phyloP scores from a whole-genome alignment of 2,888 invertebrate genomes.

The Selenia dentaria region DNA sequence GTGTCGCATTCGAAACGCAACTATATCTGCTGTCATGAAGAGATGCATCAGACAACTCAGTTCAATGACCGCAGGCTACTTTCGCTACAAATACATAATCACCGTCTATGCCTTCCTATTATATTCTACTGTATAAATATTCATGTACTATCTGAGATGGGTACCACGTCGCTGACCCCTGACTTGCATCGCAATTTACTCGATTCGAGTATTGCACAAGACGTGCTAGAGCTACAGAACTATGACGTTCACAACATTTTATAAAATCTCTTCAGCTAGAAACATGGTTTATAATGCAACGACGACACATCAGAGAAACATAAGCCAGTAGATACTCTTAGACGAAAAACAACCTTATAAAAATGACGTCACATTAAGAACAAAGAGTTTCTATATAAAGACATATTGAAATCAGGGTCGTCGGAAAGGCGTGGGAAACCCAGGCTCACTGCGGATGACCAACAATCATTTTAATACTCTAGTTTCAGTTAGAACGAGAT shows the following conservation, averaged over 20 bases:
- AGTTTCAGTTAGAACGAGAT: too few relatives aligned
- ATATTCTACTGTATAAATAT: constrained; percentile 25
- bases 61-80: constrained; percentile 64
- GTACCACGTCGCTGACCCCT: constrained; percentile 37
- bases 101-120: constrained; percentile 33
- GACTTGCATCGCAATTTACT: constrained; percentile 31
- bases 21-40: constrained; percentile 47
- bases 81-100: constrained; percentile 63
- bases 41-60: constrained; percentile 60
- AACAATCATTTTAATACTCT: too few relatives aligned
- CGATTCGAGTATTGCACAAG: constrained; percentile 23
- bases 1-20: constrained; percentile 56
- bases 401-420: constrained; percentile 25
- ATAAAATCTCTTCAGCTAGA: too few relatives aligned
- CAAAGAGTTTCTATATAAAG: constrained; percentile 26
- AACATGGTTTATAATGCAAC: too few relatives aligned
- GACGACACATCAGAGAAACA: too few relatives aligned
- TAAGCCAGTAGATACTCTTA: too few relatives aligned
- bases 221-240: neutral
- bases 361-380: constrained; percentile 27
- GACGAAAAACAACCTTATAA: too few relatives aligned
- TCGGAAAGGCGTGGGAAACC: constrained; percentile 30
- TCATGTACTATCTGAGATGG: constrained; percentile 27
- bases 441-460: constrained; percentile 12
- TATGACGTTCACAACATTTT: too few relatives aligned